Conservation (phyloP, 2,888 invertebrate species). For the Selenia dentaria region DNA sequence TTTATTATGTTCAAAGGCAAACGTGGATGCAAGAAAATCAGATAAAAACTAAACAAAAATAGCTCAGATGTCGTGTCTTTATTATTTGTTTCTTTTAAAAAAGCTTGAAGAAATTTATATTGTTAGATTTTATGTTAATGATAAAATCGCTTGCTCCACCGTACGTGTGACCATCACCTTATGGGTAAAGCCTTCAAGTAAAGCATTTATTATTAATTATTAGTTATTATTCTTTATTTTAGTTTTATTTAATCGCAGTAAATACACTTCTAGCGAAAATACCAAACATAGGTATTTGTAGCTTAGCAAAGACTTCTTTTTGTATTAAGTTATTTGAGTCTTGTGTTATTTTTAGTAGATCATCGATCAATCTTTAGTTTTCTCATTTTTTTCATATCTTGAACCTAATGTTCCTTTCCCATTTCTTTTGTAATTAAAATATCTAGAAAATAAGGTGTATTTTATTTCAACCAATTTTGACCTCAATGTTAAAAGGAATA, state of each 20-base stretch:
- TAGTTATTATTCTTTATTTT: constrained; percentile 7
- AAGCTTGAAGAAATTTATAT: not conserved
- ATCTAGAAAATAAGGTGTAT: no score
- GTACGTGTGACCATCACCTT: constrained; percentile 28
- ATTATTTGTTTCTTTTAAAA: not conserved
- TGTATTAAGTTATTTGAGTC: constrained; percentile 9
- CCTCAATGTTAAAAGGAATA: no score
- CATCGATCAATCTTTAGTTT: constrained; percentile 21
- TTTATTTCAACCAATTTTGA: no score
- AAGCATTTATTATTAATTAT: constrained; percentile 53
- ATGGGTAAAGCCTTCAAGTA: constrained; percentile 32
- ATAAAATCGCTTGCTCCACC: constrained; percentile 27
- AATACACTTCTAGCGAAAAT: constrained; percentile 2
- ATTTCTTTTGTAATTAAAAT: constrained; percentile 54
- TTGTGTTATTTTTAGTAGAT: constrained; percentile 16
- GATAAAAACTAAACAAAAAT: no score
- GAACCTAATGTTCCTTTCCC: constrained; percentile 55
- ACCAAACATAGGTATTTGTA: constrained; percentile 9
- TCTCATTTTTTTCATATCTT: constrained; percentile 32
- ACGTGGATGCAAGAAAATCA: not conserved
- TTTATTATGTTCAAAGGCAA: constrained; percentile 12
- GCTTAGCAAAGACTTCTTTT: constrained; percentile 5
- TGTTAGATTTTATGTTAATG: not conserved
- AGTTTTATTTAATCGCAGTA: constrained; percentile 2
- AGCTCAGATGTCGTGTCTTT: no score